Base-by-base conservation (phyloP, 2,888 invertebrate species). In the Tuta absoluta region DNA sequence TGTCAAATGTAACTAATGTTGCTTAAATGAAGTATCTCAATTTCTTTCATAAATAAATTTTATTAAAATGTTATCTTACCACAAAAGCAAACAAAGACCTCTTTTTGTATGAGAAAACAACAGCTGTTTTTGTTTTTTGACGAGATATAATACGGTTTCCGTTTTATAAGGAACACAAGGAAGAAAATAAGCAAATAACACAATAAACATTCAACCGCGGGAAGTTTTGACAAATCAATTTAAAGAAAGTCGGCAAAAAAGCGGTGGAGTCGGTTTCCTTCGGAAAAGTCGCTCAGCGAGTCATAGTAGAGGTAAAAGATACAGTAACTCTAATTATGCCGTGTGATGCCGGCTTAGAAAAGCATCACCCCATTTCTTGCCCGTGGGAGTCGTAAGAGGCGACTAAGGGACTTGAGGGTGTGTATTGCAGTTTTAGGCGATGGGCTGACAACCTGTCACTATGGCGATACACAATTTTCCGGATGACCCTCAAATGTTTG, bases 201-300 rank as follows among this genome's bases (percentile, higher is more conserved):
- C 33, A 61, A 61, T 61, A 49, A 61, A 61, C 48, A 61, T 49
- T 33, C 61, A 61, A 61, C 61, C 61, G 49, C 61, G 49, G 61
- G 38, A 21, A 56, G 45, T 38, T 61, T 64, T 60, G 64, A 64
- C 56, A 48, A 62, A 65, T 48, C 56, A 65, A 65, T 62, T 58
- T 65, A 63, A 63, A 62, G 49, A 59, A 65, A 17, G 65, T 37
- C 62, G 51, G 38, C 53, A 17, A 65, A 65, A 65, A 62, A 12
- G 8, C 33, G 28, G 48, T 17, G 2, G n/a, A 56, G n/a, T 4
- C 33, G 33, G 56, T 45, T 17, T 17, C n/a, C 0, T 17, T n/a
- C n/a, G 4, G 45, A n/a, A 45, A 17, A 45, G 17, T 7, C 17
- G 33, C 33, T 33, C 8, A 10, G 33, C 33, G 33, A 33, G 33